Conservation (phyloP, 2,113 vertebrate species). For the Illadopsis cleaveri region DNA sequence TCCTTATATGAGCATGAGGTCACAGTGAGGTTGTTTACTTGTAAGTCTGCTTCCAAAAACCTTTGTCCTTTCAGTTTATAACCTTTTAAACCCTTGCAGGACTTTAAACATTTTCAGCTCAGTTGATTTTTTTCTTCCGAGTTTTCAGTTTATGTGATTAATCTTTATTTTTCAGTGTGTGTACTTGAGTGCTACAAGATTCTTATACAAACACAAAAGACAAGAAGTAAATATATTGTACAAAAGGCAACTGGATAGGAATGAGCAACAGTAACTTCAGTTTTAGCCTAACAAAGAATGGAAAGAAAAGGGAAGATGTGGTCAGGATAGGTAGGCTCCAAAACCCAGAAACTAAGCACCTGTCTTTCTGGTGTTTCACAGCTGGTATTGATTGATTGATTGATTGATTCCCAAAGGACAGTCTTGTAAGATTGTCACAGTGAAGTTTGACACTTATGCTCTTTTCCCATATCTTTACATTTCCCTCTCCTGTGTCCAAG, state of each 20-base stretch:
- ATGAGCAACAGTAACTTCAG: slow-evolving; percentile 15
- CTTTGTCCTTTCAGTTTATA: slow-evolving; percentile 59
- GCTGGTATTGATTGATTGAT: not conserved
- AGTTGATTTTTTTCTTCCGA: slow-evolving; percentile 1
- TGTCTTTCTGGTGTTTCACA: not conserved
- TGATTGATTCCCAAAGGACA: not conserved
- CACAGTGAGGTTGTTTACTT: slow-evolving; percentile 60
- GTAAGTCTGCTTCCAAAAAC: slow-evolving; percentile 56
- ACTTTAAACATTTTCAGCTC: slow-evolving; percentile 22
- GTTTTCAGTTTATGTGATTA: slow-evolving; percentile 51
- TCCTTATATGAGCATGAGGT: slow-evolving; percentile 62
- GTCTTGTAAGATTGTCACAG: not conserved
- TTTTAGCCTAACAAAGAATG: slow-evolving; percentile 27
- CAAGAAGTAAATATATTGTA: slow-evolving; percentile 50
- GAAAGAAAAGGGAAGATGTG: not conserved
- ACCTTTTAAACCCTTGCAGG: slow-evolving; percentile 50
- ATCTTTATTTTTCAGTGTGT: slow-evolving; percentile 58
- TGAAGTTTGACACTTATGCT: not conserved
- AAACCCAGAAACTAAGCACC: not conserved
- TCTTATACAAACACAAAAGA: slow-evolving; percentile 54
- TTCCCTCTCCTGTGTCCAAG: not conserved
- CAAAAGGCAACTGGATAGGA: slow-evolving; percentile 40
- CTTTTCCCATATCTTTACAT: not conserved
- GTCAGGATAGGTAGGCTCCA: not conserved
- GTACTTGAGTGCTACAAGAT: slow-evolving; percentile 24